Percentiles rank a stretch among this genome's conserved stretches.
Conservation (phyloP, 2,888 invertebrate genomes). For the Laspeyria flexula region DNA sequence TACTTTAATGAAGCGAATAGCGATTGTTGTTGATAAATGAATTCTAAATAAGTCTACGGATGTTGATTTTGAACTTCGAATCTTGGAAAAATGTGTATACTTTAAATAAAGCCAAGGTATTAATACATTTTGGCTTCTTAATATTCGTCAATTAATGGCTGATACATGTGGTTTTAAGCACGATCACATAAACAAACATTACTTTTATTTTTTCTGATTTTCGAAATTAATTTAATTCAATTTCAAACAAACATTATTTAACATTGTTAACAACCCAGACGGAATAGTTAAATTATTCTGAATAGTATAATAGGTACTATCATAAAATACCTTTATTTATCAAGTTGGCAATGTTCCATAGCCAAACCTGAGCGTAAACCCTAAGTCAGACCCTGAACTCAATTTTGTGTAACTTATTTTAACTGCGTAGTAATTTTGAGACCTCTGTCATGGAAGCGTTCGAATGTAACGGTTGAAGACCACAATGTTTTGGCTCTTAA, state of each 20-base stretch:
- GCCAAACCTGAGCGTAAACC: conserved; percentile 9
- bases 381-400: conserved; percentile 37
- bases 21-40: no score
- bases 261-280: conserved; percentile 7
- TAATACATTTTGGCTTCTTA: no score
- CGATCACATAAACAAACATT: no score
- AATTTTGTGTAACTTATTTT: conserved; percentile 40
- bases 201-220: no score
- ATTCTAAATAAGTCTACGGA: no score
- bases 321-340: conserved; percentile 41
- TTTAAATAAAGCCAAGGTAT: no score
- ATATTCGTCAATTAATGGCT: no score
- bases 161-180: no score
- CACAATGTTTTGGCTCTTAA: conserved; percentile 13
- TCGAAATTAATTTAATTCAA: no score
- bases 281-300: conserved; percentile 17
- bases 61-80: no score
- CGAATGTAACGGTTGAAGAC: conserved; percentile 21
- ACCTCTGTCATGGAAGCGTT: conserved; percentile 31
- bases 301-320: conserved; percentile 14
- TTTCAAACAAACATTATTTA: not conserved
- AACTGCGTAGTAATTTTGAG: conserved; percentile 45
- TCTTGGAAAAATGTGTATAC: no score
- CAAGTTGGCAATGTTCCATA: conserved; percentile 38
- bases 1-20: no score